phyloP scores from a whole-genome alignment of 2,113 vertebrate species.

The Monopterus albus region DNA sequence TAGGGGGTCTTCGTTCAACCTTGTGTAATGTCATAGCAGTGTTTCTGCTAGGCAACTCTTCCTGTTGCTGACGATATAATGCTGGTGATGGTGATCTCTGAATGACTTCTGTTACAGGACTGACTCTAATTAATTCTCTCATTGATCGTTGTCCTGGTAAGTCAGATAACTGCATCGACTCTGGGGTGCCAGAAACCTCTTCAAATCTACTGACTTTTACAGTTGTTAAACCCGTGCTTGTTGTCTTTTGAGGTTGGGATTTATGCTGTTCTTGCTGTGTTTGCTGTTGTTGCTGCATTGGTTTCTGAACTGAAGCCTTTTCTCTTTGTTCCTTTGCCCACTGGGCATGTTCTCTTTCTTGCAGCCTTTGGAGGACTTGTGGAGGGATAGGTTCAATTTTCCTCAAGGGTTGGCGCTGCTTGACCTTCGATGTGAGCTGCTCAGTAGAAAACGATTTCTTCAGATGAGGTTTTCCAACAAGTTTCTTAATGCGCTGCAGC shows the following conservation, averaged over 20 bases:
- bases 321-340: slow-evolving; percentile 75
- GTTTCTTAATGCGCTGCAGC: slow-evolving; percentile 92
- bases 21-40: slow-evolving; percentile 76
- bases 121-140: slow-evolving; percentile 67
- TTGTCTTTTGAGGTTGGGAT: slow-evolving; percentile 36
- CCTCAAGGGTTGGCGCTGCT: slow-evolving; percentile 78
- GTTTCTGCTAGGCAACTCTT: slow-evolving; percentile 72
- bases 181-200: slow-evolving; percentile 60
- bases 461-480: slow-evolving; percentile 86
- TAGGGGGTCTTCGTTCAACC: slow-evolving; percentile 79
- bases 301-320: slow-evolving; percentile 49
- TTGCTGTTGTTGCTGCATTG: slow-evolving; percentile 61
- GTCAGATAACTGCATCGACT: slow-evolving; percentile 80
- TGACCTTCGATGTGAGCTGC: slow-evolving; percentile 80
- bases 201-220: slow-evolving; percentile 43
- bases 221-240: slow-evolving; percentile 55
- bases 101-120: slow-evolving; percentile 73
- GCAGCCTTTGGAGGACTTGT: slow-evolving; percentile 83
- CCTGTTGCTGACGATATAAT: slow-evolving; percentile 62
- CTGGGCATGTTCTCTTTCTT: slow-evolving; percentile 81
- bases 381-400: slow-evolving; percentile 79
- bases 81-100: slow-evolving; percentile 76
- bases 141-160: slow-evolving; percentile 77
- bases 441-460: slow-evolving; percentile 86
- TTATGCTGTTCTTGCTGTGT: slow-evolving; percentile 39